Evolutionary conservation across 2,113 vertebrate species (phyloP), one percentile per base, ranked within the genome.

Genomic region (Albula glossodonta): DNA sequence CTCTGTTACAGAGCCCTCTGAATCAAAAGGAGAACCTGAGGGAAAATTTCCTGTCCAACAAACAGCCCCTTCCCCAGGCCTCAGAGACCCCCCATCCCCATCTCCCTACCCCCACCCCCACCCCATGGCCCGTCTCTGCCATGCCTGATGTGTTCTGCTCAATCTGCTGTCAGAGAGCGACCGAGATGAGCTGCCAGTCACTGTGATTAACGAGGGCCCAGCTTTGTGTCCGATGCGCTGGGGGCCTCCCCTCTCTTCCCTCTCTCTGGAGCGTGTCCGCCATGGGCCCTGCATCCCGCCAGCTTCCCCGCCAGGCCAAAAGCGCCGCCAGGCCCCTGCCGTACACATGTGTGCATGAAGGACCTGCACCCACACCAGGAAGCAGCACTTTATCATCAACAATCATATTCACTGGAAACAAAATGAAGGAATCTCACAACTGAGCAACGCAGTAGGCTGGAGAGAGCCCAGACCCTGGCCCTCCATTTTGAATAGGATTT

Each of bases 141-240:
- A 51, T 51, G 82, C 89, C 92, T 92, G 89, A 93, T 93, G 90
- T 92, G 91, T 7, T 10, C 53, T 83, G 80, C 84, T 19, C 60
- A 57, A 31, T 84, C 66, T 83, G 78, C 87, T 88, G 77, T 83
- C 57, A 56, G 85, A 66, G 52, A 86, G 53, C 41, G 82, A 70
- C 31, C 70, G 86, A 86, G 81, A 88, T 86, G 83, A 86, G 84
- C 81, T 88, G 88, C 87, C 89, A 87, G 22, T 92, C 89, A 84
- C 19, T 22, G 22, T 57, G 83, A 81, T 82, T 51, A 66, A 88
- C 79, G 50, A 70, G 83, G 31, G 49, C 49, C 74, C 80, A 56
- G 83, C 51, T 80, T 25, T 60, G 53, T 51, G 51, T 79, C 51
- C 12, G 85, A 82, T 19, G 70, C 8, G 31, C 31, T 41, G 31